Conservation (phyloP, 2,888 invertebrate genomes). For the Andrena bicolor region DNA sequence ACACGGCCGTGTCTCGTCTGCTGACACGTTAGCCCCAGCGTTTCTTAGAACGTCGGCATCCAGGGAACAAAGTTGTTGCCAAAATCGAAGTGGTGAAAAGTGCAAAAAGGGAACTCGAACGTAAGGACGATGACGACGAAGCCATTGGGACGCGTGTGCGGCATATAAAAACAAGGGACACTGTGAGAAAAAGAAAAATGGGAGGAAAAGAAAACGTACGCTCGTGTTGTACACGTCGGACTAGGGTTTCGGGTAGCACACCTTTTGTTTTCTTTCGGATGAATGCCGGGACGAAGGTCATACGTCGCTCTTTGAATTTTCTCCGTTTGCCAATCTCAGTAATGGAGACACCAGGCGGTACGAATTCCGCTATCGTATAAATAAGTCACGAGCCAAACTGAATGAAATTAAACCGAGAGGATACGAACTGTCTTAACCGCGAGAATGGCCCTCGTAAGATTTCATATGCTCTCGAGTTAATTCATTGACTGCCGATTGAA, state of each 20-base stretch:
- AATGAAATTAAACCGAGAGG: conserved; percentile 58
- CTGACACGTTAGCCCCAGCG: conserved; percentile 29
- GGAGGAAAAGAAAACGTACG: not conserved
- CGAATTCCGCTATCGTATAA: conserved; percentile 62
- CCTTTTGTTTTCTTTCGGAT: conserved; percentile 41
- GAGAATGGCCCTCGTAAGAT: conserved; percentile 45
- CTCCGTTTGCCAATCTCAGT: conserved; percentile 61
- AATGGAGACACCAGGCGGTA: conserved; percentile 53
- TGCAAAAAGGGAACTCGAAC: conserved; percentile 39
- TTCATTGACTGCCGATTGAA: conserved; percentile 65
- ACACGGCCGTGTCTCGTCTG: conserved; percentile 42
- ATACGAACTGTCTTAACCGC: conserved; percentile 50
- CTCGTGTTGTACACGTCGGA: conserved; percentile 7
- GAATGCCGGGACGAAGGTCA: conserved; percentile 33
- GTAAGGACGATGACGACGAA: conserved; percentile 28
- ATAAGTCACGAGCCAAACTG: conserved; percentile 60
- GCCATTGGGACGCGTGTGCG: conserved; percentile 33
- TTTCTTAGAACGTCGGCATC: conserved; percentile 49
- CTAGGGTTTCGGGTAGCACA: conserved; percentile 22
- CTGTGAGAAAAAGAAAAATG: conserved; percentile 25
- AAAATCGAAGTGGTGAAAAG: conserved; percentile 51
- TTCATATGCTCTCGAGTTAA: conserved; percentile 69
- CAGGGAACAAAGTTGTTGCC: conserved; percentile 54
- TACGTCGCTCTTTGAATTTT: conserved; percentile 60
- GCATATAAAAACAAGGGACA: conserved; percentile 33